Evolutionary conservation across 35 echinoderm and acorn worm species (phyloP), one percentile per base, ranked within the genome.

Genomic region (Holothuria glaberrima): DNA sequence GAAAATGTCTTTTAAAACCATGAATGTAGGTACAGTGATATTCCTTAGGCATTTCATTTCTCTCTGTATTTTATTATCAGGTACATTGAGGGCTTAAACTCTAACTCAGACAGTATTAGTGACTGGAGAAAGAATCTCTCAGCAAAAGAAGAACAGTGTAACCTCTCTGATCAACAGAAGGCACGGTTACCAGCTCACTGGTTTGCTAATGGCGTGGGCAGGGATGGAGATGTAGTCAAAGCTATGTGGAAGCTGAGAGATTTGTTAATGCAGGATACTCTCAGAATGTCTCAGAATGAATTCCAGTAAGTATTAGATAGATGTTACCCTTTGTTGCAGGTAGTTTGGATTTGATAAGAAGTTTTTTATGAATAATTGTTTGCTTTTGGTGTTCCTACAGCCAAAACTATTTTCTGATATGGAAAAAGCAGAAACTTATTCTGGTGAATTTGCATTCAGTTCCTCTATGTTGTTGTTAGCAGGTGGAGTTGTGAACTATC

Each of bases 191-290:
- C 93, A 19, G 30, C 58, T 17, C 93, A 94, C 31, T 98, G 96
- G 96, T 83, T 98, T 38, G 96, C 90, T 24, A 92, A 92, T 52
- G 50, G 50, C 0, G 50, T 54, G 13, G 80, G 87, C 33, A 79
- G 80, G 26, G 88, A 94, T 29, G 91, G 93, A 25, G 93, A 94
- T 18, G 72, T 92, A 10, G 48, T 90, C 10, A 94, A 98, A 69
- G 93, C 96, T n/a, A 80, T 98, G 59, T 98, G 96, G 96, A 98
- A 94, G 54, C 82, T 98, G 66, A 34, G 96, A 18, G 96, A 98
- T 27, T 71, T 94, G 29, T 92, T 98, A 90, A 66, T 94, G 80
- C 91, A 98, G 32, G 96, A 98, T 70, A 89, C 93, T 5, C 48
- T 98, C 10, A 77, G 88, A 54, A 92, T 98, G n/a, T 61, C 87